These are phyloP conservation scores for Drosophila chauvacae DNA, from an alignment of 1,140 invertebrate genomes.

Conservation along the genomic window DNA sequence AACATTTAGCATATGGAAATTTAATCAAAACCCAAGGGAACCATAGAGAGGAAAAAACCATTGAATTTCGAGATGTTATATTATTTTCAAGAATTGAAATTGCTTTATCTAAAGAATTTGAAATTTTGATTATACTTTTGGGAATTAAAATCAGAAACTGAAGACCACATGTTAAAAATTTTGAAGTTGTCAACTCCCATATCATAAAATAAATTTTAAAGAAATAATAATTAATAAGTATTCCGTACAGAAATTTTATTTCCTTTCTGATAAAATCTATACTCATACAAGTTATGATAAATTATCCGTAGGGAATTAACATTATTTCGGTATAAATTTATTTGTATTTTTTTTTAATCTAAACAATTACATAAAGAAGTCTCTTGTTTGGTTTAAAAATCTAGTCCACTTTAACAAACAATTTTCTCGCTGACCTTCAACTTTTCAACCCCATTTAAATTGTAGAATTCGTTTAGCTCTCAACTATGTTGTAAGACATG, in stretches of 20 bases:
- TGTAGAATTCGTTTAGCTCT: conserved; percentile 5
- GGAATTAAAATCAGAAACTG: not conserved
- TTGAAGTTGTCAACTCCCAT: not conserved
- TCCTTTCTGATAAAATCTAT: not conserved
- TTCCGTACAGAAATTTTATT: not conserved
- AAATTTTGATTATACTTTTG: not conserved
- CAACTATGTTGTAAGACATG: conserved; percentile 38
- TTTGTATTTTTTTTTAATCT: no score
- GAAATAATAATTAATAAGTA: not conserved
- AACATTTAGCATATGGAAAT: not conserved
- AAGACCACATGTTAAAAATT: no score
- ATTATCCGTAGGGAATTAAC: not conserved
- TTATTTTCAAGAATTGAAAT: not conserved
- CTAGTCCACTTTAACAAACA: not conserved
- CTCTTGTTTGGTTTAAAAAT: not conserved
- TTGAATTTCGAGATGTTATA: not conserved
- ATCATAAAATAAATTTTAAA: not conserved
- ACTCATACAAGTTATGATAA: not conserved
- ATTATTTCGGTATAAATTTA: not conserved
- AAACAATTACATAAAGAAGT: not conserved
- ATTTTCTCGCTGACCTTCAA: conserved; percentile 18
- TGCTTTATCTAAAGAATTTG: no score
- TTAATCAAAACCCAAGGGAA: not conserved
- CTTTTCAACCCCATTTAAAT: conserved; percentile 12
- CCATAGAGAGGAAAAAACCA: not conserved